A percentile compares a stretch with the other conserved stretches of the same genome.
Conservation (phyloP, 2,888 invertebrate species). For the Protophormia terraenovae region DNA sequence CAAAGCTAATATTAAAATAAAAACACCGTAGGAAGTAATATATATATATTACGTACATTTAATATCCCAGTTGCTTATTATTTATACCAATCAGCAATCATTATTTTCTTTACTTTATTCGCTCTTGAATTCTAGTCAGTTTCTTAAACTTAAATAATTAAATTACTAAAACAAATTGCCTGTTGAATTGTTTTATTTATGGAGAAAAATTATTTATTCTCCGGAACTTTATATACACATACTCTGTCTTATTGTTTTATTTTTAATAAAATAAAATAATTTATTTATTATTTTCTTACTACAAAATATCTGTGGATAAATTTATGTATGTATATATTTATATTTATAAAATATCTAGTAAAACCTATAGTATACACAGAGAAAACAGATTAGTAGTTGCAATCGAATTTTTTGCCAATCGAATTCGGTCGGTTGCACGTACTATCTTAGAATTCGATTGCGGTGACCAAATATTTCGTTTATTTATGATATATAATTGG, state of each 20-base stretch:
- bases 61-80: background rate
- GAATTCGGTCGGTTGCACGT: too few species aligned
- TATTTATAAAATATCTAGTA: background rate
- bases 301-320: background rate
- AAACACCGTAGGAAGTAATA: too few species aligned
- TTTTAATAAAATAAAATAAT: background rate
- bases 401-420: too few species aligned
- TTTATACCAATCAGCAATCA: background rate
- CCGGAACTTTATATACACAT: background rate
- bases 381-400: too few species aligned
- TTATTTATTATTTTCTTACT: background rate
- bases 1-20: too few species aligned
- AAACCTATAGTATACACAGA: too few species aligned
- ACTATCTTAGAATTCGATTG: too few species aligned
- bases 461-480: too few species aligned
- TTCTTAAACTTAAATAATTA: background rate
- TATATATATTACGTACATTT: too few species aligned
- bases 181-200: constrained; percentile 10
- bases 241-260: background rate
- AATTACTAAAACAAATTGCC: constrained; percentile 1
- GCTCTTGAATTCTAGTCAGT: background rate
- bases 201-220: background rate
- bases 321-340: background rate
- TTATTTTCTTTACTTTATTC: background rate
- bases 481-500: too few species aligned